These are phyloP conservation scores for Littorina saxatilis DNA, from an alignment of 1,140 invertebrate species.

Conservation along the genomic window DNA sequence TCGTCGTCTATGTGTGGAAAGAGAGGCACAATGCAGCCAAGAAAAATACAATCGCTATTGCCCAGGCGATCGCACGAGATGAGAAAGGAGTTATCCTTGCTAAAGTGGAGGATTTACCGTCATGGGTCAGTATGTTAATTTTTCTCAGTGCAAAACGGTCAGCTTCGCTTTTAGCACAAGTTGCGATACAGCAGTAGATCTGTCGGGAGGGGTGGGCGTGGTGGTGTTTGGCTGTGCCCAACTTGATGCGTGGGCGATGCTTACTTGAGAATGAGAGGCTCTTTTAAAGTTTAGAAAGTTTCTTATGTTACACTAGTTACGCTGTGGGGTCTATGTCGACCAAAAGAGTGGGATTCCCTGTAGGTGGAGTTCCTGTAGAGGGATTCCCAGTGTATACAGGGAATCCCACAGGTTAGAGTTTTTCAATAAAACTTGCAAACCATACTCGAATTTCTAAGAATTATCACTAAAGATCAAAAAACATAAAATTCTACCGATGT, in stretches of 20 bases:
- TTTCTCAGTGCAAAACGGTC: background rate
- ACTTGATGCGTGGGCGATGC: background rate
- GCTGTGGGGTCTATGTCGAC: too few relatives aligned
- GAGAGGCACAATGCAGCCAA: slow-evolving; percentile 87
- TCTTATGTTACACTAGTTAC: too few relatives aligned
- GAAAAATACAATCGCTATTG: slow-evolving; percentile 85
- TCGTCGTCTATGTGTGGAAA: slow-evolving; percentile 87
- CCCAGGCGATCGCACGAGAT: slow-evolving; percentile 86
- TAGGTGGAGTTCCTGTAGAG: too few relatives aligned
- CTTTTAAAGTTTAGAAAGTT: too few relatives aligned
- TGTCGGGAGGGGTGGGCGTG: background rate
- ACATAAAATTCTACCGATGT: too few relatives aligned
- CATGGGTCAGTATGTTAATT: slow-evolving; percentile 83
- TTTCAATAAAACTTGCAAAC: too few relatives aligned
- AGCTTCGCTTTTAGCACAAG: background rate
- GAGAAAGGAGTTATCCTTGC: slow-evolving; percentile 92
- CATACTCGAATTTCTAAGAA: too few relatives aligned
- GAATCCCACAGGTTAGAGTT: too few relatives aligned
- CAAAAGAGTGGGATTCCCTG: too few relatives aligned
- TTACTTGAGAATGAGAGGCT: too few relatives aligned
- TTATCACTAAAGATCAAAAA: too few relatives aligned
- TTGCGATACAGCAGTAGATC: background rate
- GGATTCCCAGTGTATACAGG: too few relatives aligned
- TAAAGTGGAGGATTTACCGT: slow-evolving; percentile 89
- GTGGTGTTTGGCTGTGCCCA: background rate